Evolutionary conservation across 1,140 invertebrate species (phyloP).

Genomic region (Drosophila ogumai): DNA sequence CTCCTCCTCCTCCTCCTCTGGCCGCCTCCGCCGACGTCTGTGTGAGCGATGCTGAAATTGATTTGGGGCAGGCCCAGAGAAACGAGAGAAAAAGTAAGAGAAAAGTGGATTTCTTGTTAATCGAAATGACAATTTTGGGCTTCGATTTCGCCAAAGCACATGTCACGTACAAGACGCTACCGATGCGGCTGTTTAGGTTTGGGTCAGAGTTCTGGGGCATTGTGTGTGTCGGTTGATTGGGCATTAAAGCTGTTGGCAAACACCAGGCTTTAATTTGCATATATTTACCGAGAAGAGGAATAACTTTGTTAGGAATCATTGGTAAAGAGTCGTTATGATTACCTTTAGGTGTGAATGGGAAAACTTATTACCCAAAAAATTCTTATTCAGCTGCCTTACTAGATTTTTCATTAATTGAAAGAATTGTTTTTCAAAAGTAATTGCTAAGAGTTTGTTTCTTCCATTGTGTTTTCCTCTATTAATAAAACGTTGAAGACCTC

Average conservation of each 20-base stretch:
- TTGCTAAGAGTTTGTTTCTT: neutral
- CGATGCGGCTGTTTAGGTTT: conserved; percentile 27
- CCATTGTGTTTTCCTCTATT: conserved; percentile 1
- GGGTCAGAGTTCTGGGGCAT: neutral
- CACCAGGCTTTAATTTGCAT: conserved; percentile 42
- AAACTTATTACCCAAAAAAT: neutral
- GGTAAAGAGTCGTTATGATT: neutral
- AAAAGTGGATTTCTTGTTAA: conserved; percentile 74
- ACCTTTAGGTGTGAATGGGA: too few species aligned
- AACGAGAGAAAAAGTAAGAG: conserved; percentile 33
- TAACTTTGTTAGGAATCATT: neutral
- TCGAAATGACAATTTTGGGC: conserved; percentile 76
- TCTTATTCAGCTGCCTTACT: neutral
- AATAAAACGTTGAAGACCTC: neutral
- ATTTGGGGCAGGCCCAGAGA: conserved; percentile 58
- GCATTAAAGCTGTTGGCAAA: conserved; percentile 30
- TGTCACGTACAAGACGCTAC: conserved; percentile 51
- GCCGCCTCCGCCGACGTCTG: conserved; percentile 58
- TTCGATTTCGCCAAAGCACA: conserved; percentile 42
- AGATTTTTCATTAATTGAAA: neutral
- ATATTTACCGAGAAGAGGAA: too few species aligned
- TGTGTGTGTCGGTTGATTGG: conserved; percentile 15
- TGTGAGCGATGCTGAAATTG: conserved; percentile 76
- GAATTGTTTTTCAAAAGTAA: neutral
- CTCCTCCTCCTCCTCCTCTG: conserved; percentile 1